Percentiles rank a stretch among this genome's conserved stretches.
phyloP scores from a whole-genome alignment of 2,888 invertebrate genomes.

The Chaetogeoica ovagalla region DNA sequence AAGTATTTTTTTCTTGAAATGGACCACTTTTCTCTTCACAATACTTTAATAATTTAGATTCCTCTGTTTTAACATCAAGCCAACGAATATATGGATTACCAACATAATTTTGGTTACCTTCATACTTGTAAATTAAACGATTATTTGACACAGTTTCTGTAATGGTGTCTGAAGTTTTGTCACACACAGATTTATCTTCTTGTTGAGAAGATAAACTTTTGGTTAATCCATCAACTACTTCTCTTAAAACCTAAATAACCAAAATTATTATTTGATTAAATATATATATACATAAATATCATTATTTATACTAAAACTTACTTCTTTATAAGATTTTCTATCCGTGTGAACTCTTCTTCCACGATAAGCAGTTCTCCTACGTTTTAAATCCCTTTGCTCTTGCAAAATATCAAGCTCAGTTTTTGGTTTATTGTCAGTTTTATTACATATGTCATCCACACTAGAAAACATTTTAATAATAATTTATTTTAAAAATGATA shows the following conservation, averaged over 20 bases:
- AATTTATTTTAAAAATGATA: conserved; percentile 4
- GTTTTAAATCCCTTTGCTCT: conserved; percentile 66
- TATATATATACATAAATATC: neutral
- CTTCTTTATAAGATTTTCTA: conserved; percentile 65
- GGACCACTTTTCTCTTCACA: neutral
- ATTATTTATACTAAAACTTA: conserved; percentile 56
- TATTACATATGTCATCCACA: conserved; percentile 1
- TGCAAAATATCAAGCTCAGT: conserved; percentile 61
- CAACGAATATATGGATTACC: conserved; percentile 55
- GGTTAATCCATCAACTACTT: conserved; percentile 62
- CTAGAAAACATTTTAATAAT: conserved; percentile 11
- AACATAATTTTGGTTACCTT: conserved; percentile 48
- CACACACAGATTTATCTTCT: conserved; percentile 36
- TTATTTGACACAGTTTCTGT: conserved; percentile 23
- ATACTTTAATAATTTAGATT: conserved; percentile 32
- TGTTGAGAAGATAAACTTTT: conserved; percentile 48
- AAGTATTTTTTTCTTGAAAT: neutral
- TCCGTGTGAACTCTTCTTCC: conserved; percentile 63
- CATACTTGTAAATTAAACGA: conserved; percentile 36
- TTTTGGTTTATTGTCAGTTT: conserved; percentile 25
- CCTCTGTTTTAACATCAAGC: conserved; percentile 52
- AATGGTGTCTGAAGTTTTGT: neutral
- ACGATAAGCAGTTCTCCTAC: conserved; percentile 66
- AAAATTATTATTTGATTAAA: conserved; percentile 31
- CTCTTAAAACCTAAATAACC: conserved; percentile 60